A percentile compares a stretch with the other conserved stretches of the same genome.
Conservation (phyloP, 2,888 invertebrate species). For the Dryococelus australis region DNA sequence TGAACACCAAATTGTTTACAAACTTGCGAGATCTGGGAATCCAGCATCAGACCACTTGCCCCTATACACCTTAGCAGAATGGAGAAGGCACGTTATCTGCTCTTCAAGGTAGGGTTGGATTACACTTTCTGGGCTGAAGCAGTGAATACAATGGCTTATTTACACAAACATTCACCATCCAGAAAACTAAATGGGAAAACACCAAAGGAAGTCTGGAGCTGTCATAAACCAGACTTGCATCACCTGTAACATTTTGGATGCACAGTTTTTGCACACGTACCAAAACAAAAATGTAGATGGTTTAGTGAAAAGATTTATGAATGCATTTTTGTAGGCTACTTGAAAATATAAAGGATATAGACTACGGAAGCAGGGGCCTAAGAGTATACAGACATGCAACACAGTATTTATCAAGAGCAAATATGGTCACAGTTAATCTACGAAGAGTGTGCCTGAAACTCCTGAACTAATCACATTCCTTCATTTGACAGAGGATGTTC, state of each 20-base stretch:
- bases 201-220: neutral
- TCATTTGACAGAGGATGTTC: neutral
- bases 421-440: neutral
- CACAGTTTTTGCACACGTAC: neutral
- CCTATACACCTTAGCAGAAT: neutral
- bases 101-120: neutral
- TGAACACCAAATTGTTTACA: neutral
- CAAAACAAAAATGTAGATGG: neutral
- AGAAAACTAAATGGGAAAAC: neutral
- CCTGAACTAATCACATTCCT: neutral
- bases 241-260: neutral
- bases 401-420: neutral
- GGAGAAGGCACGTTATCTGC: neutral
- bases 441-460: neutral
- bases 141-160: neutral
- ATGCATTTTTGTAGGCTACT: neutral
- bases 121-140: neutral
- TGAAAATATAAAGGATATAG: neutral
- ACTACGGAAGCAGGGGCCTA: neutral
- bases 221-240: neutral
- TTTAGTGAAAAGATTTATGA: neutral
- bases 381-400: neutral
- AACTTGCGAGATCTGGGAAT: neutral
- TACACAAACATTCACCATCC: neutral
- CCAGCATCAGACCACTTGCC: neutral